phyloP scores from a whole-genome alignment of 1,140 invertebrate species.

The Ceratina japonica region DNA sequence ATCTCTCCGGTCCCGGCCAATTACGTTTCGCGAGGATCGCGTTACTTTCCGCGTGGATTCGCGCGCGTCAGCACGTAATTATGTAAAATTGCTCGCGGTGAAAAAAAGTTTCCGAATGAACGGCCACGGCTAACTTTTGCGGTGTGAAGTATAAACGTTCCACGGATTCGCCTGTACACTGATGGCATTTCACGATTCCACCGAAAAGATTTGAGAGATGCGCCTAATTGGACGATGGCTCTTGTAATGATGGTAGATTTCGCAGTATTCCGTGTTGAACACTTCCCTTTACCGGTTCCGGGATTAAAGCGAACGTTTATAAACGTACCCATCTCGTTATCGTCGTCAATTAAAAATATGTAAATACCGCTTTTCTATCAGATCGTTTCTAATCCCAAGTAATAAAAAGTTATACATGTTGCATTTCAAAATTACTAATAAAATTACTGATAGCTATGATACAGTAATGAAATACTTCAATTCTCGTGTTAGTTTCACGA shows the following conservation, averaged over 20 bases:
- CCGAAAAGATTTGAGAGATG: not conserved
- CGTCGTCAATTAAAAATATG: too few species aligned
- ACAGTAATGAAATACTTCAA: too few species aligned
- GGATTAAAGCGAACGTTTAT: not conserved
- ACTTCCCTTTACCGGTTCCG: not conserved
- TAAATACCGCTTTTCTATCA: too few species aligned
- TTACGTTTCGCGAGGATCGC: constrained; percentile 25
- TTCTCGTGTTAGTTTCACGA: not conserved
- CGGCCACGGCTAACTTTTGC: not conserved
- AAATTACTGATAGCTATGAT: too few species aligned
- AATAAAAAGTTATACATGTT: too few species aligned
- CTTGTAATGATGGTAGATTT: not conserved
- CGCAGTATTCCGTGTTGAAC: not conserved
- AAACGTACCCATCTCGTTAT: too few species aligned
- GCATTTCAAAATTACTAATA: too few species aligned
- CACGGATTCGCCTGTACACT: not conserved
- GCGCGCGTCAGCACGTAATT: constrained; percentile 16
- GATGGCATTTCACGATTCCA: not conserved
- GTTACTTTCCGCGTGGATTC: constrained; percentile 23
- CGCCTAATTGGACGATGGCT: not conserved
- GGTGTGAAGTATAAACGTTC: not conserved
- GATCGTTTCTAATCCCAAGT: too few species aligned
- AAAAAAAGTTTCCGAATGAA: not conserved
- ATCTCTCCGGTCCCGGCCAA: constrained; percentile 18
- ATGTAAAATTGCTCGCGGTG: not conserved